Conservation (phyloP, 35 echinoderm and acorn worm species). For the Lytechinus pictus region DNA sequence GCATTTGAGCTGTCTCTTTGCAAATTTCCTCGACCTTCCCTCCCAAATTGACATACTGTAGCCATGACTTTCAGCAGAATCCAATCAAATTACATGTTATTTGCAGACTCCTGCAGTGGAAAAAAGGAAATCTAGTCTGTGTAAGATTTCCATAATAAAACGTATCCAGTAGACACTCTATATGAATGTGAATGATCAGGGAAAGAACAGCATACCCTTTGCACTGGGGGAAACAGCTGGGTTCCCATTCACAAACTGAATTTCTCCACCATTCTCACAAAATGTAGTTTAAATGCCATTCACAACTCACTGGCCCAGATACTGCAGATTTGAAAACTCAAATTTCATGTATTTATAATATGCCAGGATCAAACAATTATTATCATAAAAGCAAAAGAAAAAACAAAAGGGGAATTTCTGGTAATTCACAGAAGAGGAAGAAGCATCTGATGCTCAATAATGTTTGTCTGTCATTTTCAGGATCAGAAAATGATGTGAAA, state of each 20-base stretch:
- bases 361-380: too few relatives aligned
- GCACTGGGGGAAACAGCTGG: background rate
- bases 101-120: background rate
- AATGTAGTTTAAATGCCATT: background rate
- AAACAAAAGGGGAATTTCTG: too few relatives aligned
- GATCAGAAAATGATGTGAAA: too few relatives aligned
- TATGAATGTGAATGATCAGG: conserved; percentile 3
- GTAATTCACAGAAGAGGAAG: too few relatives aligned
- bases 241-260: background rate
- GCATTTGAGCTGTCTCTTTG: conserved; percentile 1
- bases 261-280: background rate
- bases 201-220: background rate
- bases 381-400: too few relatives aligned
- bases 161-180: background rate
- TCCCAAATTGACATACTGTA: conserved; percentile 19
- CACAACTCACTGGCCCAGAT: background rate
- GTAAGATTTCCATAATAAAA: conserved; percentile 14
- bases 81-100: conserved; percentile 14
- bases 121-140: conserved; percentile 11
- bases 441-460: too few relatives aligned
- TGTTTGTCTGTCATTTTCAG: too few relatives aligned
- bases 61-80: conserved; percentile 17
- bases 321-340: too few relatives aligned
- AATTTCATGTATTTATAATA: too few relatives aligned
- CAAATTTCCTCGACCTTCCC: background rate